phyloP scores from a whole-genome alignment of 2,888 invertebrate genomes.

The Seira ritae region DNA sequence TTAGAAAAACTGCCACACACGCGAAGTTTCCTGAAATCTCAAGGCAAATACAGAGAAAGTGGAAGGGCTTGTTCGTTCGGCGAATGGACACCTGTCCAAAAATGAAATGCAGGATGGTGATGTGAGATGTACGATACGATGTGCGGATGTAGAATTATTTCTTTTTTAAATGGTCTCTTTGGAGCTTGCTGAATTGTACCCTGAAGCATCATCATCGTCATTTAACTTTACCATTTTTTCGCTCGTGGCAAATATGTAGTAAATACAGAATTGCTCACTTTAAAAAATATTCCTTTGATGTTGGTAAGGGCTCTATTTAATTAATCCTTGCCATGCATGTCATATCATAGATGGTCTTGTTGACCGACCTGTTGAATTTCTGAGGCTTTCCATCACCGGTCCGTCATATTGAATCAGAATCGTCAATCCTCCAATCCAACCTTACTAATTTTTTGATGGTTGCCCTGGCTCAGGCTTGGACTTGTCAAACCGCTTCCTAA shows the following conservation, averaged over 20 bases:
- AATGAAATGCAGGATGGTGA: too few relatives aligned
- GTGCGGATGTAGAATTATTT: too few relatives aligned
- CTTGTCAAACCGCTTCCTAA: too few relatives aligned
- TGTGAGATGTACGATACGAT: too few relatives aligned
- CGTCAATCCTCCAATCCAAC: too few relatives aligned
- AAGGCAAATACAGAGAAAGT: not conserved
- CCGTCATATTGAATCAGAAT: too few relatives aligned
- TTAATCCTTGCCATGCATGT: not conserved
- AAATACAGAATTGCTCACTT: too few relatives aligned
- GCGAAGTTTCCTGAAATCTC: not conserved
- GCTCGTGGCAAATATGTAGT: too few relatives aligned
- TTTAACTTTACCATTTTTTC: too few relatives aligned
- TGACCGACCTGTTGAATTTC: not conserved
- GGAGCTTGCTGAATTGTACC: slow-evolving; percentile 34
- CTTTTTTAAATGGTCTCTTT: slow-evolving; percentile 19
- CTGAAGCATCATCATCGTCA: slow-evolving; percentile 32
- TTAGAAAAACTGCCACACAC: not conserved
- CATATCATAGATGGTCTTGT: not conserved
- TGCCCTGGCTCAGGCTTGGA: too few relatives aligned
- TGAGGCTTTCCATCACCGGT: not conserved
- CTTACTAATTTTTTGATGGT: too few relatives aligned
- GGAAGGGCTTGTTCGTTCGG: not conserved
- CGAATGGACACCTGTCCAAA: slow-evolving; percentile 14
- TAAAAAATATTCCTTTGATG: slow-evolving; percentile 38
- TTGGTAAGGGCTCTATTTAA: slow-evolving; percentile 12